A percentile compares a stretch with the other conserved stretches of the same genome.
Evolutionary conservation across 92 coral and sea anemone genomes (phyloP).

Genomic region (Paragorgia papillata): DNA sequence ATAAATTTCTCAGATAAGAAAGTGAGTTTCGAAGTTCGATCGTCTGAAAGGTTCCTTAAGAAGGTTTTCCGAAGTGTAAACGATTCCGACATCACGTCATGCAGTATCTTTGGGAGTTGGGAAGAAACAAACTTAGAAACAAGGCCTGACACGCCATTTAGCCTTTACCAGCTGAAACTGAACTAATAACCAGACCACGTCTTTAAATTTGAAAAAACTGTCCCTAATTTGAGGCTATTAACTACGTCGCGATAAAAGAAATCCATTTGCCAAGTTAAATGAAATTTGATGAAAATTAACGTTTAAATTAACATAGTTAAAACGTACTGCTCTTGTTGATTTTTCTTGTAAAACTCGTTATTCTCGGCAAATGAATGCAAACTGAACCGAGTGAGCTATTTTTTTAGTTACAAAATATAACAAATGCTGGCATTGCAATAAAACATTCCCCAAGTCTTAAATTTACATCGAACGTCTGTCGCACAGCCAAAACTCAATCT

Average conservation of each 20-base stretch:
- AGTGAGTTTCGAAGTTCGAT: not conserved
- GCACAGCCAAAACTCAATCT: not conserved
- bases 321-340: conserved; percentile 21
- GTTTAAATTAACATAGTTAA: conserved; percentile 7
- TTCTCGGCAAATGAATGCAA: not conserved
- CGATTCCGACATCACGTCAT: conserved; percentile 38
- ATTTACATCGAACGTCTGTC: no score
- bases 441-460: not conserved
- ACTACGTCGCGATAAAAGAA: not conserved
- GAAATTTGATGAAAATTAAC: conserved; percentile 34
- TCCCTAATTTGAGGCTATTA: conserved; percentile 20
- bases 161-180: not conserved
- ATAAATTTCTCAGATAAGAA: not conserved
- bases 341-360: conserved; percentile 2
- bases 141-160: not conserved
- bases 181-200: not conserved
- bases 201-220: not conserved
- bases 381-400: no score
- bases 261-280: conserved; percentile 8
- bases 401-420: not conserved
- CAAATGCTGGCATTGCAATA: not conserved
- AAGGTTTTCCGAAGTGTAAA: not conserved
- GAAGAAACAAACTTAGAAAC: not conserved
- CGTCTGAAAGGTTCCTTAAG: not conserved
- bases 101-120: not conserved